Base-by-base conservation (phyloP, 2,797 vertebrate species). In the Neosilurus mollespiculum region DNA sequence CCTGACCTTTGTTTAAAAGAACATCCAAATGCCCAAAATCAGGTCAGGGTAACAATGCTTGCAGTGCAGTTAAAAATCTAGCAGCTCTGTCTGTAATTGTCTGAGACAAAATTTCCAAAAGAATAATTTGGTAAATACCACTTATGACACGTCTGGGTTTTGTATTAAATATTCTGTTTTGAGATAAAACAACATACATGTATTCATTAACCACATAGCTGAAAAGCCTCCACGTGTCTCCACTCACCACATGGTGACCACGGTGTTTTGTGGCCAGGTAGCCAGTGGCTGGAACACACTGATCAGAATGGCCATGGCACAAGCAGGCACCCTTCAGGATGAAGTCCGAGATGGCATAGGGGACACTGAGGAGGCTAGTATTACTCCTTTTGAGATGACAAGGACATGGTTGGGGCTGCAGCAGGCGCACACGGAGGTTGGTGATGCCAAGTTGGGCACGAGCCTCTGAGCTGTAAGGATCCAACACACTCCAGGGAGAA, bases 301-400 rank as follows among this genome's bases (percentile, higher is more conserved):
- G 96, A 88, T 98, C 97, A 0, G 98, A 96, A 0, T 99, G 98
- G 81, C 98, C 98, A 0, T 98, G 97, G 87, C 98, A 99, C 93
- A 98, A 96, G 91, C 98, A 99, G 93, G 97, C 98, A 86, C 98
- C 98, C 91, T 97, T 99, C 87, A 97, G 95, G 0, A 99, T 98
- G 90, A 99, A 95, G 92, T 99, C 97, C 0, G 98, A 98, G 92
- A 99, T 85, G 30, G 97, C 97, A 0, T 97, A 99, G 92, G 97
- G 96, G 20, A 80, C 79, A 56, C 80, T 80, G 2, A 49, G 77
- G 0, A 72, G 4, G 0, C 83, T 89, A 69, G 86, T 22, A 0
- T 86, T 75, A 20, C 88, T 72, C 78, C 92, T 37, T 82, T 92
- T 92, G 87, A 90, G 43, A 67, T 94, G 92, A 88, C 98, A 99